Conservation (phyloP, 2,113 vertebrate genomes). For the Crotalus tigris region DNA sequence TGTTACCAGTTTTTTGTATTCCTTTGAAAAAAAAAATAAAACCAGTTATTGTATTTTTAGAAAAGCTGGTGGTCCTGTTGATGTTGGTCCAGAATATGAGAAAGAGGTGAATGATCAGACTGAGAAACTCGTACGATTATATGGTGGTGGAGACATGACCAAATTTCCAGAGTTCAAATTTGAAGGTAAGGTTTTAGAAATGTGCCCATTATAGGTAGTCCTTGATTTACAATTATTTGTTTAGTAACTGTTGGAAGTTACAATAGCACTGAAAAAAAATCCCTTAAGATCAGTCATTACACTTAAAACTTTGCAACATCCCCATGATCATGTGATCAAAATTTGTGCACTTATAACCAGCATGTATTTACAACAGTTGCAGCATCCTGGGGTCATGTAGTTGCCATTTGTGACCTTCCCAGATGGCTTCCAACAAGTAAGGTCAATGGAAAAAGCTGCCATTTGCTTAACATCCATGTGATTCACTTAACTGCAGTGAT, state of each 20-base stretch:
- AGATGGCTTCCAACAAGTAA: not conserved
- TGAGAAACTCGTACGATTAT: conserved; percentile 83
- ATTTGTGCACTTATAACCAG: not conserved
- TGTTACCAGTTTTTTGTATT: not conserved
- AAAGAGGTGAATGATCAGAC: conserved; percentile 82
- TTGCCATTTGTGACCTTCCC: not conserved
- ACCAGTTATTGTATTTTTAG: conserved; percentile 55
- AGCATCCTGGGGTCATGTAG: not conserved
- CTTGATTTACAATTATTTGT: not conserved
- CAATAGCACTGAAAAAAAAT: not conserved
- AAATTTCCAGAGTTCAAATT: conserved; percentile 91
- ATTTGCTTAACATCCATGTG: not conserved
- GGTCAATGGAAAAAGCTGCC: not conserved
- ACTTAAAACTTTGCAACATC: not conserved
- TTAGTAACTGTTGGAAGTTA: not conserved
- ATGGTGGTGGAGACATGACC: conserved; percentile 83
- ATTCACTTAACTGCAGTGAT: not conserved
- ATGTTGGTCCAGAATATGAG: conserved; percentile 80
- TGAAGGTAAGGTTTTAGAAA: conserved; percentile 71
- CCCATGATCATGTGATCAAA: not conserved
- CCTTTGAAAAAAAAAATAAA: not conserved
- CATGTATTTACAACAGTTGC: not conserved
- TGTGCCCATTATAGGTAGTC: not conserved
- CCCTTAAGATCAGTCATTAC: not conserved
- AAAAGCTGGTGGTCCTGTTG: conserved; percentile 81